Conservation (phyloP, 1,140 invertebrate species). For the Odontomachus brunneus region DNA sequence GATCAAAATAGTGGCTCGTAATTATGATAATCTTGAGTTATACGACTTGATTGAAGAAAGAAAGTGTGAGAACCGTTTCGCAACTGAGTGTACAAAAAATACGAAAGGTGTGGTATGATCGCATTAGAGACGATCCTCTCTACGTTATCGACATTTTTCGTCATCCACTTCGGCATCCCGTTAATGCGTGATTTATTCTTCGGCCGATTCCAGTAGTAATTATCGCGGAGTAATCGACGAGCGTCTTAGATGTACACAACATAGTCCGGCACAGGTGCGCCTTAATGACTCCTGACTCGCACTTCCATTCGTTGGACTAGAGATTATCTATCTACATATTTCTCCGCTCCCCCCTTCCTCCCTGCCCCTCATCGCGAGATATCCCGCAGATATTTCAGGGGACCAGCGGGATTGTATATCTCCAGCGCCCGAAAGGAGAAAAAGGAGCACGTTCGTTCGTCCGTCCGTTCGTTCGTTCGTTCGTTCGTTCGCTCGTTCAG, state of each 20-base stretch:
- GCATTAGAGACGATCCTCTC: no score
- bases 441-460: conserved; percentile 36
- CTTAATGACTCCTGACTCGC: conserved; percentile 55
- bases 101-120: no score
- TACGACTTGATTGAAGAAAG: no score
- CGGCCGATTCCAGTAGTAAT: conserved; percentile 62
- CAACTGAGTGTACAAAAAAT: no score
- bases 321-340: conserved; percentile 73
- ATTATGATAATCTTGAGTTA: no score
- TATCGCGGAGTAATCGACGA: conserved; percentile 62
- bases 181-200: conserved; percentile 64
- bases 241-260: conserved; percentile 16
- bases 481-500: background rate
- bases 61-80: no score
- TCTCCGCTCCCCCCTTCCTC: conserved; percentile 17
- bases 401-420: conserved; percentile 62
- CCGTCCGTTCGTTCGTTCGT: conserved; percentile 10
- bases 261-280: conserved; percentile 13
- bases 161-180: no score
- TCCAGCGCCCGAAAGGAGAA: conserved; percentile 25
- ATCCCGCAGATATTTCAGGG: conserved; percentile 60
- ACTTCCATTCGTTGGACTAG: conserved; percentile 62
- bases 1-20: no score
- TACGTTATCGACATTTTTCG: no score
- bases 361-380: conserved; percentile 16